These are phyloP conservation scores for Antheraea mylitta DNA, from an alignment of 1,140 invertebrate genomes.

Conservation along the genomic window DNA sequence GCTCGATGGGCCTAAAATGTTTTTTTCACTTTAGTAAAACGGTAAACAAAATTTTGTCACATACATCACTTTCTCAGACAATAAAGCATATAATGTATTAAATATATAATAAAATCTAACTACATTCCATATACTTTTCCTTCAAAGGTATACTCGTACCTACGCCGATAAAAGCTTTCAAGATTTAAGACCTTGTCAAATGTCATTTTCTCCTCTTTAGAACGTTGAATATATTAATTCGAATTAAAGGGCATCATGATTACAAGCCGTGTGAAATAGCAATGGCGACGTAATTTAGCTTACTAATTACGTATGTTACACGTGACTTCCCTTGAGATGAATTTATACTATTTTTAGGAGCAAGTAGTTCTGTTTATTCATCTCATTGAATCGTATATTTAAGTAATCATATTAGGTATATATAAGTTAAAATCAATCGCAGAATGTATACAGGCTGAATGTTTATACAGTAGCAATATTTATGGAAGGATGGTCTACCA, in stretches of 20 bases:
- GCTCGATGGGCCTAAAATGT: no score
- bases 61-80: not conserved
- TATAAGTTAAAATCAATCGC: no score
- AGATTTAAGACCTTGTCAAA: not conserved
- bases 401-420: no score
- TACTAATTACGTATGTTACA: not conserved
- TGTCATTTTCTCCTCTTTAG: not conserved
- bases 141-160: not conserved
- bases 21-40: no score
- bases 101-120: not conserved
- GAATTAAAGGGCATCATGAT: not conserved
- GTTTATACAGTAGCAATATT: no score
- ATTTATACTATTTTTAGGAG: no score
- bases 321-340: not conserved
- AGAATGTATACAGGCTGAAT: no score
- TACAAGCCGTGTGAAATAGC: not conserved
- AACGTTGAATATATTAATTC: not conserved
- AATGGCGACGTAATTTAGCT: not conserved
- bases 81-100: not conserved
- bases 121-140: not conserved
- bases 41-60: not conserved
- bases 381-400: no score
- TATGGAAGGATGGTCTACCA: no score
- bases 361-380: no score
- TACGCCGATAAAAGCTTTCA: not conserved